Evolutionary conservation across 2,797 vertebrate species (phyloP), one percentile per base, ranked within the genome.

Genomic region (Hemitrygon akajei): DNA sequence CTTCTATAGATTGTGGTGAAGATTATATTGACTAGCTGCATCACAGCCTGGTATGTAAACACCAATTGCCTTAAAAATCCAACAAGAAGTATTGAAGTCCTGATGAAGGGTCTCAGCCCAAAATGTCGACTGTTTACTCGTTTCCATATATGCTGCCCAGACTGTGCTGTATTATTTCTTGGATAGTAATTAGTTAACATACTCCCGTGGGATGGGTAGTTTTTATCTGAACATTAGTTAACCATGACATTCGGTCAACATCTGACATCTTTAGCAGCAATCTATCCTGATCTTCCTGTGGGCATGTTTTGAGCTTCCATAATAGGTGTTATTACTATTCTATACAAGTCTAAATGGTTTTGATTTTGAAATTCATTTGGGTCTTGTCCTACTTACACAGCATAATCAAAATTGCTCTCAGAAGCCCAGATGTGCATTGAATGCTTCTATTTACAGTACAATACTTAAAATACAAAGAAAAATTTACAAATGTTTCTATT

Each of bases 301-400:
- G 25, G 56, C 56, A 10, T 86, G 47, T 86, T 86, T 93, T 37
- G 27, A 56, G 40, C 73, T 58, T 58, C 47, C 91, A 56, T 9
- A 75, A n/a, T 76, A n/a, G 71, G 14, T 76, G 34, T 69, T 71
- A 27, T 92, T 76, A 56, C 37, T 56, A 76, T 93, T 75, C 69
- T 30, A 7, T 58, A 56, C 12, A 76, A 76, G 69, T 76, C 91
- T 93, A 71, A 56, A 11, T 76, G 71, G 91, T 93, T 93, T 93
- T 58, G 91, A 93, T 75, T 93, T 93, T 76, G 69, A 93, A 93
- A 93, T 93, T 93, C 69, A 93, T 76, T 76, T 93, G 71, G 71
- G 91, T 93, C 22, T 93, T 75, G 91, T 56, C 71, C 69, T 76
- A 89, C 86, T 89, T 89, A 12, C 47, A 75, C 69, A 73, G 73